phyloP scores from a whole-genome alignment of 2,797 vertebrate genomes.

The Halcyon leucocephala region DNA sequence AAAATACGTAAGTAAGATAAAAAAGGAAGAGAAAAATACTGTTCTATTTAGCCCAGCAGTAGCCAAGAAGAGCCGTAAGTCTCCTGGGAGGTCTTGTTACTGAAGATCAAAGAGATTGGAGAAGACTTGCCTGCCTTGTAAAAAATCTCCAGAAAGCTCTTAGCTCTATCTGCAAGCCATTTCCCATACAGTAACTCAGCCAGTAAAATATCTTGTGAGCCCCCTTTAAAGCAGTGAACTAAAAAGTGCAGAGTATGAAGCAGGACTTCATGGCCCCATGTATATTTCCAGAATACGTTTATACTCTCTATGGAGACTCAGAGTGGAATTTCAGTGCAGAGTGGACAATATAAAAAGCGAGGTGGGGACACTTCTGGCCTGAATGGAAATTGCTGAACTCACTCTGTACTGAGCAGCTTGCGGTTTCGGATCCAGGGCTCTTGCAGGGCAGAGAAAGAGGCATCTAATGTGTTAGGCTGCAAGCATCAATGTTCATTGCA shows the following conservation, averaged over 20 bases:
- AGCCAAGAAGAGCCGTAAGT: slow-evolving; percentile 14
- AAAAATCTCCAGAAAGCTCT: slow-evolving; percentile 39
- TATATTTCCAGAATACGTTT: not conserved
- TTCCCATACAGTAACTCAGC: not conserved
- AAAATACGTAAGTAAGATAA: slow-evolving; percentile 3
- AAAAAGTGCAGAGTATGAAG: not conserved
- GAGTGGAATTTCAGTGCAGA: not conserved
- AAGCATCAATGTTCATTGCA: fast-evolving
- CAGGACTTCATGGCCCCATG: not conserved
- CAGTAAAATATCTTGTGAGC: not conserved
- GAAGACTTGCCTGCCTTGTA: slow-evolving; percentile 25
- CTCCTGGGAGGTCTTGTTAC: slow-evolving; percentile 33
- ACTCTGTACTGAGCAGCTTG: not conserved
- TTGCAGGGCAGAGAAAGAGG: not conserved
- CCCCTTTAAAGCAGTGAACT: not conserved
- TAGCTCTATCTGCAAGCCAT: not conserved
- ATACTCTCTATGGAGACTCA: not conserved
- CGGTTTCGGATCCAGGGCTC: not conserved
- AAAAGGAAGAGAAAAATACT: not conserved
- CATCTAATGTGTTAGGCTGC: not conserved
- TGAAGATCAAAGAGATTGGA: slow-evolving; percentile 46
- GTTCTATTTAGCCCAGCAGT: slow-evolving; percentile 1
- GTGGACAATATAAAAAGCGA: not conserved
- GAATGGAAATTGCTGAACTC: not conserved
- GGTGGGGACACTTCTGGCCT: not conserved